Conservation (phyloP, 2,888 invertebrate genomes). For the Pachycephus smyrnensis region DNA sequence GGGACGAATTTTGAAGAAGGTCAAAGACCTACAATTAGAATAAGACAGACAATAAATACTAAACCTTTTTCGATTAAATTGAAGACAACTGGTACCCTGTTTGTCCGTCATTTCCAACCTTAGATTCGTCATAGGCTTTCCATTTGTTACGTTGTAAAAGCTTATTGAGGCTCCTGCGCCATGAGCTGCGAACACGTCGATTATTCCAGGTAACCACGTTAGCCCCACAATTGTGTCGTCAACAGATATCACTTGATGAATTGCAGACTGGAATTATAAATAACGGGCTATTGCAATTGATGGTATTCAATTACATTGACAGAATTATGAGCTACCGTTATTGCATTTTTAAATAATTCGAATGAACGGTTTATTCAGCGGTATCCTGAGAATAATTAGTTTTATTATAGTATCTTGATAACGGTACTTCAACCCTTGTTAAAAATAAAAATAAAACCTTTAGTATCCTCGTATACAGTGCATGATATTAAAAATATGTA, state of each 20-base stretch:
- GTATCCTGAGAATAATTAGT: not conserved
- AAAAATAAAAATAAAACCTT: not conserved
- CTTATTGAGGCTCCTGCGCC: conserved; percentile 54
- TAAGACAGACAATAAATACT: not conserved
- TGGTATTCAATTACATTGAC: not conserved
- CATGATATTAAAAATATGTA: not conserved
- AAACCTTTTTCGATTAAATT: conserved; percentile 59
- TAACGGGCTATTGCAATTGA: not conserved
- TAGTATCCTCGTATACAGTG: not conserved
- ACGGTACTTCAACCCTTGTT: not conserved
- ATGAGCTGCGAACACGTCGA: conserved; percentile 54
- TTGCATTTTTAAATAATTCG: conserved; percentile 4
- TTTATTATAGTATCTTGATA: not conserved
- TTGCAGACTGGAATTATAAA: conserved; percentile 41
- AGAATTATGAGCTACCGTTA: not conserved
- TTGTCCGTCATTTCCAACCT: conserved; percentile 47
- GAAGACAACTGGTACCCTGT: conserved; percentile 51
- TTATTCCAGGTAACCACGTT: conserved; percentile 54
- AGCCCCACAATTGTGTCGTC: conserved; percentile 55
- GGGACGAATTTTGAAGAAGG: not conserved
- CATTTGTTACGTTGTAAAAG: conserved; percentile 53
- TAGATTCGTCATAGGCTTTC: conserved; percentile 42
- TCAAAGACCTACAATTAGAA: not conserved
- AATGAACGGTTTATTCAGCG: not conserved
- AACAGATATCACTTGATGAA: conserved; percentile 47